Percentiles rank a stretch among this genome's conserved stretches.
Evolutionary conservation across 2,113 vertebrate species (phyloP).

Genomic region (Ursus arctos): DNA sequence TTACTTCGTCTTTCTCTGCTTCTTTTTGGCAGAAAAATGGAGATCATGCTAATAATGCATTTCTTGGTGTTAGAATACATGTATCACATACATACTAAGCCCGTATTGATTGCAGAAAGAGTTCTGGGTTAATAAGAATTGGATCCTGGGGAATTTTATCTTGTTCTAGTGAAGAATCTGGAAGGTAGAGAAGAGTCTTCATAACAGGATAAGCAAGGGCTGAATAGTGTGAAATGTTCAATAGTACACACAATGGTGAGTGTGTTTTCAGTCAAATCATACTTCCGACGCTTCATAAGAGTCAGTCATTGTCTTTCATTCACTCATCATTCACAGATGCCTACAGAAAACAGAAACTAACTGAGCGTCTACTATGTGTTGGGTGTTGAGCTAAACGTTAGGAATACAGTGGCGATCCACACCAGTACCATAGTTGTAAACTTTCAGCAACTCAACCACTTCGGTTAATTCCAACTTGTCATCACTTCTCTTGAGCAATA

Average conservation of each 20-base stretch:
- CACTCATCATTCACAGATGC: background rate
- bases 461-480: slow-evolving; percentile 2
- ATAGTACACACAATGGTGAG: background rate
- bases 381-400: too few relatives aligned
- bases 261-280: background rate
- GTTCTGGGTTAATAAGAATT: background rate
- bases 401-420: background rate
- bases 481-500: background rate
- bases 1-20: background rate
- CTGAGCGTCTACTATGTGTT: background rate
- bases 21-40: background rate
- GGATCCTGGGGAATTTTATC: background rate
- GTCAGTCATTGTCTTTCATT: background rate
- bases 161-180: background rate
- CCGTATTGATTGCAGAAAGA: background rate
- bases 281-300: background rate
- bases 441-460: background rate
- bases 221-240: too few relatives aligned
- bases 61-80: background rate
- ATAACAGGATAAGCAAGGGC: accelerated
- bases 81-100: background rate
- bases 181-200: background rate
- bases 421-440: background rate
- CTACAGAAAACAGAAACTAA: background rate
- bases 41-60: background rate